A percentile compares a stretch with the other conserved stretches of the same genome.
phyloP scores from a whole-genome alignment of 1,140 invertebrate species.

The Hylaeus volcanicus region DNA sequence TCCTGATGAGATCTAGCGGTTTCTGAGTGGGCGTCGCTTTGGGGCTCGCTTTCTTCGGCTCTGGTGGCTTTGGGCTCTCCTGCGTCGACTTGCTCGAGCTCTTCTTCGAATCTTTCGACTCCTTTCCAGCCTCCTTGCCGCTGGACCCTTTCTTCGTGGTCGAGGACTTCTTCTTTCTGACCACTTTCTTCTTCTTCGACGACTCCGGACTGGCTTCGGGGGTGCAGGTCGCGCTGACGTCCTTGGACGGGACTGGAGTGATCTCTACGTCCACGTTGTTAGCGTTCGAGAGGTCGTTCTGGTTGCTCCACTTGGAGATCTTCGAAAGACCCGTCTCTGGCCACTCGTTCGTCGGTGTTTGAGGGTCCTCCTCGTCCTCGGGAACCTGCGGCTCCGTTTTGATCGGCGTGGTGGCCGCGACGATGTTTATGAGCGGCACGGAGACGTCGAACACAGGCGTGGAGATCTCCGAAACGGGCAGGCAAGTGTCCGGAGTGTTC shows the following conservation, averaged over 20 bases:
- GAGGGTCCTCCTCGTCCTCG: slow-evolving; percentile 62
- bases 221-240: slow-evolving; percentile 41
- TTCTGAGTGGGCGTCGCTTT: slow-evolving; percentile 65
- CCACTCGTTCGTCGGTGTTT: slow-evolving; percentile 69
- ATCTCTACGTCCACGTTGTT: slow-evolving; percentile 58
- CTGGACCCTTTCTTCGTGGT: slow-evolving; percentile 50
- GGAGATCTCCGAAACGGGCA: neutral
- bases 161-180: slow-evolving; percentile 69
- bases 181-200: slow-evolving; percentile 68
- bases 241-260: slow-evolving; percentile 56
- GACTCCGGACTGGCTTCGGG: slow-evolving; percentile 49
- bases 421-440: slow-evolving; percentile 61
- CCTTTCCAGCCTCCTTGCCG: slow-evolving; percentile 57
- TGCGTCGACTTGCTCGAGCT: slow-evolving; percentile 15
- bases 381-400: neutral
- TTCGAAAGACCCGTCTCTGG: slow-evolving; percentile 41
- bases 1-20: slow-evolving; percentile 74
- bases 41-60: slow-evolving; percentile 48
- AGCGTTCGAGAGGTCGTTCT: slow-evolving; percentile 67
- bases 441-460: slow-evolving; percentile 7
- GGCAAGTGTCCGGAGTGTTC: neutral
- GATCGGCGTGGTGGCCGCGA: neutral
- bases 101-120: slow-evolving; percentile 57
- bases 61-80: slow-evolving; percentile 43
- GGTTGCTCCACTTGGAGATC: slow-evolving; percentile 76